Evolutionary conservation across 1,140 invertebrate species (phyloP).

Genomic region (Zaprionus capensis): DNA sequence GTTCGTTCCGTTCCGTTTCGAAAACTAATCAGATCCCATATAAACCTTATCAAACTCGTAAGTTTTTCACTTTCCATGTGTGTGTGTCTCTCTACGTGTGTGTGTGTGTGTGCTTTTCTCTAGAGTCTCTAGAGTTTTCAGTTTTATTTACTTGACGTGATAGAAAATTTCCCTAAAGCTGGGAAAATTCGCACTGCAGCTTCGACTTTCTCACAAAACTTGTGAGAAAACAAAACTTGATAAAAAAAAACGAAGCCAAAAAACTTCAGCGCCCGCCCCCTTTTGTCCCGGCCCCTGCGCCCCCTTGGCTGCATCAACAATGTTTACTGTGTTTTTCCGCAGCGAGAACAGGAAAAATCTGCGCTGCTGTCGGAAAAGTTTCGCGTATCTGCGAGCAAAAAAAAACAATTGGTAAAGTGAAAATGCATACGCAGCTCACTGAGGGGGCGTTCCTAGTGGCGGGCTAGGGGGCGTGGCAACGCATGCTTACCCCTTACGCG

Average conservation of each 20-base stretch:
- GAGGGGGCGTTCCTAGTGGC: background rate
- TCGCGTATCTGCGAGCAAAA: background rate
- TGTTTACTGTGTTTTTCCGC: conserved; percentile 5
- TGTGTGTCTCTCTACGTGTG: too few species aligned
- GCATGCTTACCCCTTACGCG: background rate
- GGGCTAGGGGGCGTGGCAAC: background rate
- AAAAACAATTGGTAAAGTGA: conserved; percentile 4
- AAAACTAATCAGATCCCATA: background rate
- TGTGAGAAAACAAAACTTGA: conserved; percentile 3
- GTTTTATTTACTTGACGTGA: conserved; percentile 18
- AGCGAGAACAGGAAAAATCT: background rate
- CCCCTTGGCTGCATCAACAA: background rate
- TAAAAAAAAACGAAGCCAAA: conserved; percentile 4
- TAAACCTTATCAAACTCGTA: background rate
- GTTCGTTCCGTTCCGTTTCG: background rate
- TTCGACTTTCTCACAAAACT: conserved; percentile 9
- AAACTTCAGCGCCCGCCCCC: background rate
- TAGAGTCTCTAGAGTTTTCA: too few species aligned
- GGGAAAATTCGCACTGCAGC: conserved; percentile 15
- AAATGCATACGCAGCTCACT: background rate
- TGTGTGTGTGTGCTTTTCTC: too few species aligned
- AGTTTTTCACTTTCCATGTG: background rate
- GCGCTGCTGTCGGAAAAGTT: background rate
- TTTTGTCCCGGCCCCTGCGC: background rate
- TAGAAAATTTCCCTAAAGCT: conserved; percentile 25